Conservation (phyloP, 2,113 vertebrate species). For the Genyomyrus donnyi region DNA sequence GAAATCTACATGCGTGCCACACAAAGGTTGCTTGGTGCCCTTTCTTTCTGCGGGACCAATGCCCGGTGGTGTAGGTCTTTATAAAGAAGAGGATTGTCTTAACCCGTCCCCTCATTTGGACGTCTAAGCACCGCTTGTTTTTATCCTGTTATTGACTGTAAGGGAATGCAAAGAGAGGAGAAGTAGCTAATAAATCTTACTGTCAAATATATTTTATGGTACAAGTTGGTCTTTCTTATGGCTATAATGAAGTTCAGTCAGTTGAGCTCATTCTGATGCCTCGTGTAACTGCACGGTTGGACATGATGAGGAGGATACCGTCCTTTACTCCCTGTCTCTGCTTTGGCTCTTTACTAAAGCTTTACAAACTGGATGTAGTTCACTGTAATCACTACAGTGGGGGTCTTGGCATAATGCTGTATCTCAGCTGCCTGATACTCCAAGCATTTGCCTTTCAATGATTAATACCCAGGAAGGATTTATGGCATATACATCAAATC, state of each 20-base stretch:
- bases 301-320: background rate
- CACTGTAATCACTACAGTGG: background rate
- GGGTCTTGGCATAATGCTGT: background rate
- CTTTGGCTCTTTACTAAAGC: background rate
- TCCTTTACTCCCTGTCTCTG: background rate
- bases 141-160: background rate
- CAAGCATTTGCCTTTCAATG: background rate
- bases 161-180: constrained; percentile 1
- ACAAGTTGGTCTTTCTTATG: background rate
- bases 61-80: background rate
- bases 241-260: background rate
- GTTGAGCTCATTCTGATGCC: background rate
- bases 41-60: background rate
- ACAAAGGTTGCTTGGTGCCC: background rate
- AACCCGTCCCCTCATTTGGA: background rate
- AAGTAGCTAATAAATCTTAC: background rate
- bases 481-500: background rate
- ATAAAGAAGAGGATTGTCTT: background rate
- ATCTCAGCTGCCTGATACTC: background rate
- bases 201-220: background rate
- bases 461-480: background rate
- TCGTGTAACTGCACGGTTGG: background rate
- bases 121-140: background rate
- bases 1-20: background rate
- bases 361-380: background rate